These are phyloP conservation scores for Sminthurides bifidus DNA, from an alignment of 1,140 invertebrate species.

Conservation along the genomic window DNA sequence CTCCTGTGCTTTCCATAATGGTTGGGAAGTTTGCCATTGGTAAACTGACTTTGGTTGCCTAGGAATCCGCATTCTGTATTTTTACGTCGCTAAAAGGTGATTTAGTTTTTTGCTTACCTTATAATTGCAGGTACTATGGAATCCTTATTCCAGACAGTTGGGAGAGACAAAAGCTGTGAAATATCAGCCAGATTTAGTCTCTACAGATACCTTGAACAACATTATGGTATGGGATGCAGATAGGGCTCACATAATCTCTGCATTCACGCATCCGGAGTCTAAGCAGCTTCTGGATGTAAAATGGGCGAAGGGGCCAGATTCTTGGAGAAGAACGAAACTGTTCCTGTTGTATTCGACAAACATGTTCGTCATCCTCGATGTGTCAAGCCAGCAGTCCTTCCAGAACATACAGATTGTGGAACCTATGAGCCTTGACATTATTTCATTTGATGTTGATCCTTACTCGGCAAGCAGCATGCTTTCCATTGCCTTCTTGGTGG, in stretches of 20 bases:
- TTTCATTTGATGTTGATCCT: slow-evolving; percentile 19
- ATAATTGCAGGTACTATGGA: slow-evolving; percentile 21
- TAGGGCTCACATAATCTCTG: slow-evolving; percentile 12
- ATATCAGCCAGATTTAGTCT: slow-evolving; percentile 20
- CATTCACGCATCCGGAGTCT: slow-evolving; percentile 21
- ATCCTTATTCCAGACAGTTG: slow-evolving; percentile 18
- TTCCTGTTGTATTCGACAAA: slow-evolving; percentile 24
- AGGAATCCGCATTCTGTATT: too few relatives aligned
- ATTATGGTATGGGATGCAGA: slow-evolving; percentile 25
- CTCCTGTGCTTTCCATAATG: too few relatives aligned
- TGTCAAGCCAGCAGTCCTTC: slow-evolving; percentile 2
- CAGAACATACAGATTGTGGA: slow-evolving; percentile 22
- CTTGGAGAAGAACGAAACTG: slow-evolving; percentile 23
- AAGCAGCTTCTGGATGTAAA: slow-evolving; percentile 17
- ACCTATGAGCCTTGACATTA: background rate
- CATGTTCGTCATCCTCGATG: slow-evolving; percentile 25
- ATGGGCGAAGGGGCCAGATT: slow-evolving; percentile 21
- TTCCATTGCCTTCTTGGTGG: slow-evolving; percentile 15
- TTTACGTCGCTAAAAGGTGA: too few relatives aligned
- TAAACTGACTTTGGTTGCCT: too few relatives aligned
- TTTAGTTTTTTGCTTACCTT: too few relatives aligned
- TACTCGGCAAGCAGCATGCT: background rate
- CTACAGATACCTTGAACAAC: slow-evolving; percentile 12
- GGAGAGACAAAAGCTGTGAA: slow-evolving; percentile 7
- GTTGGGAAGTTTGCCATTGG: too few relatives aligned